Evolutionary conservation across 2,797 vertebrate genomes (phyloP).

Genomic region (Anabas testudineus): DNA sequence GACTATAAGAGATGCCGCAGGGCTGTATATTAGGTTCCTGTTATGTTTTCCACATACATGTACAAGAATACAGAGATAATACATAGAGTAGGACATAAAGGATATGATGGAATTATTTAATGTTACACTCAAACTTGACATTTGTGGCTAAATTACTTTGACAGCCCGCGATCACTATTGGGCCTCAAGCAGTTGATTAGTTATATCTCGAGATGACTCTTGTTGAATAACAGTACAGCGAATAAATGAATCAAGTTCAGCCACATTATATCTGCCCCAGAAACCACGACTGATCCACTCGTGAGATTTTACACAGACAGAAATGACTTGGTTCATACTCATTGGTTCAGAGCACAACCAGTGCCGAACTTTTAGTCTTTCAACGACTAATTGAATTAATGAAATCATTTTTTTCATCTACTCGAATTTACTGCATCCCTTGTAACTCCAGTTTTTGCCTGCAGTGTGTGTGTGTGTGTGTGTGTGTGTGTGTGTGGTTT

Average conservation of each 20-base stretch:
- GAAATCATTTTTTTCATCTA: not conserved
- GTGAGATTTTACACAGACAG: conserved; percentile 7
- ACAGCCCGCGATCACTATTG: no score
- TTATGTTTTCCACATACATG: not conserved
- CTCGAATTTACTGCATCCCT: not conserved
- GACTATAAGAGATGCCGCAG: not conserved
- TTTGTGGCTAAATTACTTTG: not conserved
- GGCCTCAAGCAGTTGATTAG: not conserved
- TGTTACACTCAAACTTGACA: not conserved
- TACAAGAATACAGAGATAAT: no score
- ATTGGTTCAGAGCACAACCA: not conserved
- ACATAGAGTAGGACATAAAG: not conserved
- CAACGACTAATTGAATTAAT: no score
- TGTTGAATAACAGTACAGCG: not conserved
- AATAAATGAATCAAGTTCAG: conserved; percentile 11
- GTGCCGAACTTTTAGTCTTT: not conserved
- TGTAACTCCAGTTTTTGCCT: conserved; percentile 5
- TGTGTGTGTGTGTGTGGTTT: not conserved
- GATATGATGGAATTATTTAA: not conserved
- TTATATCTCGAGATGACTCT: not conserved
- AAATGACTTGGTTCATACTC: not conserved
- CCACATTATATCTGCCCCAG: not conserved
- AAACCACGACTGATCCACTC: conserved; percentile 8
- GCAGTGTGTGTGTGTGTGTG: not conserved
- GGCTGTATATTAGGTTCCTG: not conserved